Conservation (phyloP, 1,140 invertebrate species). For the Bombus pyrosoma region DNA sequence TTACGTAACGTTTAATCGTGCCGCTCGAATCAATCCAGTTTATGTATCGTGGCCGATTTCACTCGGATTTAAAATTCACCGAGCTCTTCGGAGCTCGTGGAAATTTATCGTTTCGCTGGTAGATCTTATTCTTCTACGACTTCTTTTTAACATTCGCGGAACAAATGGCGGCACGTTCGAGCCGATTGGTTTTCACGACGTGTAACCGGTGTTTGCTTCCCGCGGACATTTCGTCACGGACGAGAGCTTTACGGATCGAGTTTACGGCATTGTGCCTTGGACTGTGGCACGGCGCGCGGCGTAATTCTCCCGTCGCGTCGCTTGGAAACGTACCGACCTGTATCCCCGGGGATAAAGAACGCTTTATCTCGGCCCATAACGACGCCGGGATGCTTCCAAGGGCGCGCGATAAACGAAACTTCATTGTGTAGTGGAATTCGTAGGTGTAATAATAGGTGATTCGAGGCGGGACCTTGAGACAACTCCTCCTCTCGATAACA, state of each 20-base stretch:
- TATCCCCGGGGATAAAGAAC: conserved; percentile 47
- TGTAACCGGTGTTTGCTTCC: conserved; percentile 27
- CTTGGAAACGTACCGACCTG: background rate
- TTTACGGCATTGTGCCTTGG: conserved; percentile 50
- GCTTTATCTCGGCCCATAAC: conserved; percentile 56
- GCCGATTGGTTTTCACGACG: conserved; percentile 40
- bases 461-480: background rate
- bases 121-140: too few species aligned
- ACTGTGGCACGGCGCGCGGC: background rate
- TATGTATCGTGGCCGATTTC: background rate
- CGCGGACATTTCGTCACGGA: conserved; percentile 66
- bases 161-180: background rate
- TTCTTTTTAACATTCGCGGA: conserved; percentile 15
- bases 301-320: conserved; percentile 5
- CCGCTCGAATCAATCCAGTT: background rate
- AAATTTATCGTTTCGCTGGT: background rate
- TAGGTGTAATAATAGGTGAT: conserved; percentile 4
- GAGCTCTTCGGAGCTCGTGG: background rate
- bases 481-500: background rate
- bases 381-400: conserved; percentile 27
- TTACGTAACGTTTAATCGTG: background rate
- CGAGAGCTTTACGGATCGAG: conserved; percentile 61
- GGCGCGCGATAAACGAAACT: conserved; percentile 26
- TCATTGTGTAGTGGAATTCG: conserved; percentile 9
- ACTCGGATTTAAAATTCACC: background rate